A percentile compares a stretch with the other conserved stretches of the same genome.
phyloP scores from a whole-genome alignment of 2,113 vertebrate genomes.

The Oncorhynchus tshawytscha region DNA sequence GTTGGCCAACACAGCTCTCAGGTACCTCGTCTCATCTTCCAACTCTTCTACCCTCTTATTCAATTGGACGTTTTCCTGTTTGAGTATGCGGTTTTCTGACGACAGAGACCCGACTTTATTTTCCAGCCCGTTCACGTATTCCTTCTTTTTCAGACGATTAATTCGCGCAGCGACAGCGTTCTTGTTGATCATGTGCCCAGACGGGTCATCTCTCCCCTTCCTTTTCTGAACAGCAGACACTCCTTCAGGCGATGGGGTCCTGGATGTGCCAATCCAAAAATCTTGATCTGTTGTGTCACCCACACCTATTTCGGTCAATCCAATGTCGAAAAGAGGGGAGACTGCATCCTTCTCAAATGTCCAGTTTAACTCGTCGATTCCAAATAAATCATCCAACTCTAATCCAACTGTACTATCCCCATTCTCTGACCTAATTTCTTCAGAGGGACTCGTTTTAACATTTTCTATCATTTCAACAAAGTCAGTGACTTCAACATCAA shows the following conservation, averaged over 20 bases:
- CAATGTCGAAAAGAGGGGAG: conserved; percentile 48
- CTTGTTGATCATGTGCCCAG: conserved; percentile 66
- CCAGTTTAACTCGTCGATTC: conserved; percentile 64
- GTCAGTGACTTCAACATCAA: conserved; percentile 40
- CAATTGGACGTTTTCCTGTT: conserved; percentile 83
- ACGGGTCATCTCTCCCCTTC: conserved; percentile 44
- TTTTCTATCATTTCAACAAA: conserved; percentile 28
- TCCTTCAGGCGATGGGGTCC: conserved; percentile 45
- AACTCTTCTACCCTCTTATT: conserved; percentile 86
- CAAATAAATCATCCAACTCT: conserved; percentile 67
- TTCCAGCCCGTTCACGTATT: conserved; percentile 87
- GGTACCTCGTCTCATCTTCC: conserved; percentile 92
- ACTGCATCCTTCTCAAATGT: conserved; percentile 47
- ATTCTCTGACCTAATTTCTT: conserved; percentile 32
- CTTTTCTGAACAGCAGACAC: conserved; percentile 10
- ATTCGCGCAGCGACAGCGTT: conserved; percentile 88
- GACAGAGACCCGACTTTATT: conserved; percentile 80
- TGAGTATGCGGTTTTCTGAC: conserved; percentile 83
- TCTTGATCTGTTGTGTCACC: conserved; percentile 30
- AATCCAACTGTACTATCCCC: conserved; percentile 42
- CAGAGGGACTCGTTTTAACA: conserved; percentile 9
- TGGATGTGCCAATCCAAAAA: conserved; percentile 22
- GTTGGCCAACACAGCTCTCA: conserved; percentile 93
- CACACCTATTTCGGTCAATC: conserved; percentile 27
- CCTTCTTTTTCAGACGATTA: conserved; percentile 92